phyloP scores from a whole-genome alignment of 2,113 vertebrate genomes.

The Sus scrofa region T2T-Sscrofa CM000819.6:61828501-61829000 shows the following conservation, averaged over 20 bases:
- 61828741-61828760: conserved; percentile 34
- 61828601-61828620: neutral
- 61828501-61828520: conserved; percentile 76
- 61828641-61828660: neutral
- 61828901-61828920: neutral
- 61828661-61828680: neutral
- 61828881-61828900: neutral
- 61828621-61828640: neutral
- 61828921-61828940: neutral
- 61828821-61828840: neutral
- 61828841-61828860: neutral
- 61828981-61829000: neutral
- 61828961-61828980: neutral
- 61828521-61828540: conserved; percentile 69
- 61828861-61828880: neutral
- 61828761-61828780: conserved; percentile 4
- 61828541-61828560: conserved; percentile 62
- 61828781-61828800: neutral
- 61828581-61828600: conserved; percentile 48
- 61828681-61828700: conserved; percentile 20
- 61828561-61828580: conserved; percentile 53
- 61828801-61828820: neutral
- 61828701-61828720: neutral
- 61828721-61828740: neutral
- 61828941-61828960: neutral